Evolutionary conservation across 2,113 vertebrate species (phyloP).

Genomic region (Glaucidium brasilianum): DNA sequence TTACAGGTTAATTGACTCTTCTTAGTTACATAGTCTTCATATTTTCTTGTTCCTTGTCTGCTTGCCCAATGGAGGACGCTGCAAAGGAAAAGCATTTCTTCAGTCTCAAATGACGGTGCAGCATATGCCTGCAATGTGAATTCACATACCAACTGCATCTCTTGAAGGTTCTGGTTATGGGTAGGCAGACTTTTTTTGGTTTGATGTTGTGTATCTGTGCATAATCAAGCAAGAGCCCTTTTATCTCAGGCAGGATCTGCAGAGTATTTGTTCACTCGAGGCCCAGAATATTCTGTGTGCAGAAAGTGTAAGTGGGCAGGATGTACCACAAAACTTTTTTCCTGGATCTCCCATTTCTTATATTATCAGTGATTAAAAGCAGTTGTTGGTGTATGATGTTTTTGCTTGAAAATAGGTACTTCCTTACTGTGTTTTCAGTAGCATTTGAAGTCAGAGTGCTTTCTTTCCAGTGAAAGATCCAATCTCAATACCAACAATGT

Average conservation of each 20-base stretch:
- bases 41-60: not conserved
- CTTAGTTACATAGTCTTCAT: not conserved
- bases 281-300: not conserved
- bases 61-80: not conserved
- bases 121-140: not conserved
- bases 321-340: not conserved
- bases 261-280: not conserved
- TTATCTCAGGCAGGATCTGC: not conserved
- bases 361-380: not conserved
- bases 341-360: not conserved
- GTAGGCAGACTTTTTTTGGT: not conserved
- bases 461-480: not conserved
- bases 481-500: not conserved
- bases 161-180: not conserved
- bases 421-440: not conserved
- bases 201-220: not conserved
- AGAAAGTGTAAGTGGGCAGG: not conserved
- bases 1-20: not conserved
- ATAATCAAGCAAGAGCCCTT: not conserved
- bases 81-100: not conserved
- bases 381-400: not conserved
- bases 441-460: not conserved
- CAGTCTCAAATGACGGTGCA: not conserved
- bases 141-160: not conserved
- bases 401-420: not conserved